Conservation (phyloP, 1,140 invertebrate species). For the Sycophila sp. region DNA sequence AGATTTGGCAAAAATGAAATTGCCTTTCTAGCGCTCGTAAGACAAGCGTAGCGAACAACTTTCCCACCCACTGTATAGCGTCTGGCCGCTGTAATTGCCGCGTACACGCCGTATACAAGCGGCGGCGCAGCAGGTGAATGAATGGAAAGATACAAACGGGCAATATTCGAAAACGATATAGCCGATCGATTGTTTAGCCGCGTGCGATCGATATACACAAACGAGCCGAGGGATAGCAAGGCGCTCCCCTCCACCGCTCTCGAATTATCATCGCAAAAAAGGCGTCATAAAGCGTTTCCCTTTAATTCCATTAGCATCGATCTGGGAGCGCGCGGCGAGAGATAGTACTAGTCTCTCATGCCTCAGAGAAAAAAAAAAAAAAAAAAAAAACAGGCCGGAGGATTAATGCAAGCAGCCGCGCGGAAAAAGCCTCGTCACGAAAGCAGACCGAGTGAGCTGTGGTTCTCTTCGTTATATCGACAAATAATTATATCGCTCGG, state of each 20-base stretch:
- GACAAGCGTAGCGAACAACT: neutral
- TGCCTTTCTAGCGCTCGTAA: constrained; percentile 27
- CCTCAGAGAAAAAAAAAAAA: neutral
- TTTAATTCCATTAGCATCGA: constrained; percentile 9
- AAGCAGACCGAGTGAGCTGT: too few species aligned
- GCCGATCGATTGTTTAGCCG: neutral
- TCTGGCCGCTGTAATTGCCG: neutral
- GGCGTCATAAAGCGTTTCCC: too few species aligned
- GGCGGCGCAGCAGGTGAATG: neutral
- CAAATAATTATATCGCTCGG: constrained; percentile 12
- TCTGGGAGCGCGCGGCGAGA: neutral
- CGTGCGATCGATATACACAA: neutral
- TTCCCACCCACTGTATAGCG: constrained; percentile 18
- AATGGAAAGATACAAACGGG: neutral
- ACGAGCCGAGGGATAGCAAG: neutral
- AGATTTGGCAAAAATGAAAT: constrained; percentile 28
- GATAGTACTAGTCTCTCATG: too few species aligned
- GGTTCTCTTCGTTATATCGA: neutral
- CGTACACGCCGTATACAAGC: neutral
- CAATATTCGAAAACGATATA: neutral
- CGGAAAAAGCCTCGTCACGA: neutral
- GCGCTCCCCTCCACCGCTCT: neutral
- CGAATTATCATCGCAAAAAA: too few species aligned
- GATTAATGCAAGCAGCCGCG: neutral
- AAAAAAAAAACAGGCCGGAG: too few species aligned